Conservation (phyloP, 2,888 invertebrate genomes). For the Tenthredo notha region DNA sequence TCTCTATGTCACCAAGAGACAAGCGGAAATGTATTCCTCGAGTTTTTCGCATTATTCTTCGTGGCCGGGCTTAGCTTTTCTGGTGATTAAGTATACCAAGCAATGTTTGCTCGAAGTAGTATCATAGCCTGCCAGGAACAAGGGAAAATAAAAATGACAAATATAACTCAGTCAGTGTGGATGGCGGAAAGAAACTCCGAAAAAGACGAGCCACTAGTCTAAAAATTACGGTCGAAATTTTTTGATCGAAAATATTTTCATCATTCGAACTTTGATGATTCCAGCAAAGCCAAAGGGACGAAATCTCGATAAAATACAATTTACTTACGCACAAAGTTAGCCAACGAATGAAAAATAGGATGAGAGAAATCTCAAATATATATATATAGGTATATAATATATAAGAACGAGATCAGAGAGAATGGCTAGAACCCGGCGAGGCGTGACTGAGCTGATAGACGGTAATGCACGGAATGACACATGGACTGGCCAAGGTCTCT, state of each 20-base stretch:
- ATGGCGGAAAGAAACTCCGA: not conserved
- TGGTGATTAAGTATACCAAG: conserved; percentile 5
- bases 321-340: conserved; percentile 47
- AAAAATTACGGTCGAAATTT: conserved; percentile 14
- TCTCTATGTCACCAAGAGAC: conserved; percentile 3
- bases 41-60: not conserved
- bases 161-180: not conserved
- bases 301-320: conserved; percentile 14
- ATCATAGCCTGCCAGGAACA: not conserved
- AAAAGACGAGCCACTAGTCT: not conserved
- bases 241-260: not conserved
- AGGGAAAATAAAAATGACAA: conserved; percentile 18
- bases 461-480: conserved; percentile 71
- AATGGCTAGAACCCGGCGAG: conserved; percentile 60
- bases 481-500: conserved; percentile 70
- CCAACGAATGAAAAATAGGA: not conserved
- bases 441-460: conserved; percentile 69
- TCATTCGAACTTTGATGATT: not conserved
- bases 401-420: conserved; percentile 28
- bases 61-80: not conserved
- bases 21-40: conserved; percentile 37
- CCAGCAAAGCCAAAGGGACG: not conserved
- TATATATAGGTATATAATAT: not conserved
- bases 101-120: not conserved
- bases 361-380: not conserved